Percentiles rank a stretch among this genome's conserved stretches.
These are phyloP conservation scores for Zelleria hepariella DNA, from an alignment of 2,888 invertebrate genomes.

Conservation along the genomic window DNA sequence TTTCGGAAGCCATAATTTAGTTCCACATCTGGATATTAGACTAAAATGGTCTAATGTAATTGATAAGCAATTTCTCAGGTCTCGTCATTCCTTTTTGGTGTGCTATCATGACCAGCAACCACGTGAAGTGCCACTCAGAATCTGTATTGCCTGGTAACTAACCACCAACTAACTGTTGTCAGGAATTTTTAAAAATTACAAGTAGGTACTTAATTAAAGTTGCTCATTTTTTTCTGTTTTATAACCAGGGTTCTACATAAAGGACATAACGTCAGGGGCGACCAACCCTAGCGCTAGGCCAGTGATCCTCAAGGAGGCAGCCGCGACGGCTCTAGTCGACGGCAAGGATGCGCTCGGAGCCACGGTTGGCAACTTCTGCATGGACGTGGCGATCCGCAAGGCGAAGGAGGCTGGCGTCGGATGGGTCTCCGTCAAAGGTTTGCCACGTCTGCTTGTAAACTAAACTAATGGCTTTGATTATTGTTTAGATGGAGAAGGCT, in stretches of 20 bases:
- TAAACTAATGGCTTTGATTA: not conserved
- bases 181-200: too few relatives aligned
- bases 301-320: constrained; percentile 76
- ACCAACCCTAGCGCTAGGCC: constrained; percentile 75
- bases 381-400: constrained; percentile 86
- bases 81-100: too few relatives aligned
- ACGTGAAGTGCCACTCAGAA: too few relatives aligned
- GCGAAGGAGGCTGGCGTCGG: constrained; percentile 85
- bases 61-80: too few relatives aligned
- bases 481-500: not conserved
- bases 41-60: too few relatives aligned
- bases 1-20: too few relatives aligned
- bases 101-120: too few relatives aligned
- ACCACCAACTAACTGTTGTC: too few relatives aligned
- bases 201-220: too few relatives aligned
- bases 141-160: too few relatives aligned
- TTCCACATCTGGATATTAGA: too few relatives aligned
- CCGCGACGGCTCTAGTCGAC: constrained; percentile 81
- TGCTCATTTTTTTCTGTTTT: too few relatives aligned
- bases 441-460: not conserved
- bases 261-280: constrained; percentile 76
- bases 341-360: constrained; percentile 85
- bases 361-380: constrained; percentile 82
- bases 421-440: constrained; percentile 82
- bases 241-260: constrained; percentile 80